Conservation (phyloP, 1,140 invertebrate genomes). For the Diabrotica undecimpunctata region DNA sequence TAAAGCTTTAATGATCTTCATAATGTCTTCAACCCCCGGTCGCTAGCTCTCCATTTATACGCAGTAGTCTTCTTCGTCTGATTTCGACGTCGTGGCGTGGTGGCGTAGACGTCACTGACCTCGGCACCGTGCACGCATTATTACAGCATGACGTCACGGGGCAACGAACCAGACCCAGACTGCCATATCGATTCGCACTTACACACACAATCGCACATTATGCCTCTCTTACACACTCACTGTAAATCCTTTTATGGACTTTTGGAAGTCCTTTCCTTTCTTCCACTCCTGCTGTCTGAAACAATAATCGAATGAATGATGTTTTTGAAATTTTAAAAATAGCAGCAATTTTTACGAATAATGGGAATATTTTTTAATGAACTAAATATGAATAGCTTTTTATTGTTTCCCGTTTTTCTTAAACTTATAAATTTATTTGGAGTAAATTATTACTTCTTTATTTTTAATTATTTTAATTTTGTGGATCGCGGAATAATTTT, state of each 20-base stretch:
- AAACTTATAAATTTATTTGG: too few relatives aligned
- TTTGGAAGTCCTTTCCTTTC: slow-evolving; percentile 5
- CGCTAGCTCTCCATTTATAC: not conserved
- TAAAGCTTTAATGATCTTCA: too few relatives aligned
- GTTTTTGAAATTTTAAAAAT: too few relatives aligned
- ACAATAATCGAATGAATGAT: not conserved
- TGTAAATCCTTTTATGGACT: slow-evolving; percentile 11
- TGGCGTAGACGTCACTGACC: slow-evolving; percentile 15
- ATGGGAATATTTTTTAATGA: too few relatives aligned
- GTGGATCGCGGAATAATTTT: too few relatives aligned
- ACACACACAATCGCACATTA: slow-evolving; percentile 1
- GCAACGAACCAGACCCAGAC: slow-evolving; percentile 21
- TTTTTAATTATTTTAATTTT: too few relatives aligned
- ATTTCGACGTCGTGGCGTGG: slow-evolving; percentile 1
- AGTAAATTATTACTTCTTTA: too few relatives aligned
- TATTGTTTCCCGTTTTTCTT: too few relatives aligned
- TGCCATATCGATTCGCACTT: slow-evolving; percentile 15
- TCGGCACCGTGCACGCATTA: slow-evolving; percentile 16
- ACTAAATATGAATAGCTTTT: too few relatives aligned
- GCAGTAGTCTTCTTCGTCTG: not conserved
- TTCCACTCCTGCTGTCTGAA: slow-evolving; percentile 1
- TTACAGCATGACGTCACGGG: slow-evolving; percentile 19
- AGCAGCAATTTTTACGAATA: too few relatives aligned
- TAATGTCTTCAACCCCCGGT: too few relatives aligned
- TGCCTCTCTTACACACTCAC: slow-evolving; percentile 3